Conservation (phyloP, 1,140 invertebrate species). For the Asbolus verrucosus region DNA sequence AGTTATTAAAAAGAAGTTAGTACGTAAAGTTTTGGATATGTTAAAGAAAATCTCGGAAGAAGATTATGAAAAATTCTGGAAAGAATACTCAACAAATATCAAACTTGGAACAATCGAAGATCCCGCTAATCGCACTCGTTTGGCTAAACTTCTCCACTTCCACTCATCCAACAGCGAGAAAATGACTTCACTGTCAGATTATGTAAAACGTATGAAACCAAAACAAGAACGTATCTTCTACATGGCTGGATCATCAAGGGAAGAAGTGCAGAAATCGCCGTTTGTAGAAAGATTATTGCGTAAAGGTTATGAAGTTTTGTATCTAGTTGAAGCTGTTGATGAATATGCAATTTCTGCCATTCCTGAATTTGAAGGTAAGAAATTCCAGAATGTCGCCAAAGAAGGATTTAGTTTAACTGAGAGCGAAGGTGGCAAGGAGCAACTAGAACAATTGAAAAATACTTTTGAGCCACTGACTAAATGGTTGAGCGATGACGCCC, state of each 20-base stretch:
- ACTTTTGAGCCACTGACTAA: conserved; percentile 91
- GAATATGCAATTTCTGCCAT: conserved; percentile 97
- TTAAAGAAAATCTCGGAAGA: conserved; percentile 96
- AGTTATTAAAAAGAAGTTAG: conserved; percentile 97
- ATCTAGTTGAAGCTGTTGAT: conserved; percentile 96
- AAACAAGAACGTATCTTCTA: conserved; percentile 97
- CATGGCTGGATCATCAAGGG: conserved; percentile 89
- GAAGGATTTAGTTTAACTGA: conserved; percentile 94
- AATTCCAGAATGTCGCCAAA: conserved; percentile 99
- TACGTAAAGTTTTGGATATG: conserved; percentile 98
- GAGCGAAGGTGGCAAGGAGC: conserved; percentile 85
- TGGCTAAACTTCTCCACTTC: conserved; percentile 96
- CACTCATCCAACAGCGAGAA: conserved; percentile 82
- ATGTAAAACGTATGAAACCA: conserved; percentile 97
- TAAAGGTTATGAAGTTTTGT: conserved; percentile 97
- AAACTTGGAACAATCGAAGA: conserved; percentile 98
- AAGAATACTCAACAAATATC: conserved; percentile 99
- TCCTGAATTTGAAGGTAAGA: conserved; percentile 99
- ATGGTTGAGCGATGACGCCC: conserved; percentile 89
- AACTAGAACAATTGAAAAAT: conserved; percentile 82
- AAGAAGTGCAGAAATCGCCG: conserved; percentile 93
- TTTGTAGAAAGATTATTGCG: conserved; percentile 95
- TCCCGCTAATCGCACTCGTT: conserved; percentile 91
- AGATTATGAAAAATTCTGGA: conserved; percentile 97
- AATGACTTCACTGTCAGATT: conserved; percentile 86